Conservation (phyloP, 2,113 vertebrate species). For the Hippotragus niger region DNA sequence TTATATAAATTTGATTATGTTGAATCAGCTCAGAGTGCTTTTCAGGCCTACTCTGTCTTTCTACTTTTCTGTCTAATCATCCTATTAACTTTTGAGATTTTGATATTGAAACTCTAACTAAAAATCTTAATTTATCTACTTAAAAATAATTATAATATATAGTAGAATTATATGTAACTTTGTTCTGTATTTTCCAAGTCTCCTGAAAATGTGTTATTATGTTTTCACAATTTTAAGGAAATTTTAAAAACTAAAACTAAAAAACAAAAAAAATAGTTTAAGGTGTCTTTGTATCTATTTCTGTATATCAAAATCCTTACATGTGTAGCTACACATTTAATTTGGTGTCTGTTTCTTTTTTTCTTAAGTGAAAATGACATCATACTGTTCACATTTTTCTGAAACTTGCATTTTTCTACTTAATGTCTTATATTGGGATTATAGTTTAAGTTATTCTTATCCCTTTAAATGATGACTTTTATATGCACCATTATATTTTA, state of each 20-base stretch:
- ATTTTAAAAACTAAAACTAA: neutral
- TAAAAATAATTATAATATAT: neutral
- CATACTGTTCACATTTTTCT: neutral
- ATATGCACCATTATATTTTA: neutral
- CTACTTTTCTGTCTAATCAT: neutral
- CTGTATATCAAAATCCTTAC: neutral
- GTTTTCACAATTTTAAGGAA: neutral
- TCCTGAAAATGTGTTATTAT: neutral
- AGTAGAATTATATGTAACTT: neutral
- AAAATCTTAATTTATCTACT: neutral
- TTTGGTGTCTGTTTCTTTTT: neutral
- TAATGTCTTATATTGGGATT: neutral
- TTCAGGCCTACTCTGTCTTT: neutral
- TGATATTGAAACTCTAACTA: neutral
- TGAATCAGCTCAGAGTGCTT: neutral
- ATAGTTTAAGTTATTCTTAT: neutral
- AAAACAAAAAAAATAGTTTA: neutral
- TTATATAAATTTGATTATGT: neutral
- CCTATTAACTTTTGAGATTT: neutral
- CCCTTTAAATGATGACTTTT: neutral
- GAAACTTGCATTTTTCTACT: neutral
- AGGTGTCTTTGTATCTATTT: neutral
- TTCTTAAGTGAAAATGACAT: neutral
- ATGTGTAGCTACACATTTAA: neutral
- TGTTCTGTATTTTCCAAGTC: neutral